These are phyloP conservation scores for Stictocephala bisonia DNA, from an alignment of 2,888 invertebrate species.

Conservation along the genomic window DNA sequence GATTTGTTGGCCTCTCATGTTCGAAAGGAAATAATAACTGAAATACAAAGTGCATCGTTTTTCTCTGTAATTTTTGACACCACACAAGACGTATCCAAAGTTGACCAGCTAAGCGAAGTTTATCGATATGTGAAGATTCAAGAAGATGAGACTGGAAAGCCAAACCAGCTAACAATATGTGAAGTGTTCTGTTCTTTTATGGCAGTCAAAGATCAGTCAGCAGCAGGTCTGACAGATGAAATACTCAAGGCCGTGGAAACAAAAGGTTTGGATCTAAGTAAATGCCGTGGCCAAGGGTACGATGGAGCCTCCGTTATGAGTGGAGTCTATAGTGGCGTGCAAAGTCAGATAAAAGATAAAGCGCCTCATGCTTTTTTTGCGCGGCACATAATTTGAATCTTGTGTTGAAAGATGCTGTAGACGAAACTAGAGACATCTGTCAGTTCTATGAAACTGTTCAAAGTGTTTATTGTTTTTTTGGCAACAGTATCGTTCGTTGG, in stretches of 20 bases:
- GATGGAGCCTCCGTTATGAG: conserved; percentile 54
- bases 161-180: not conserved
- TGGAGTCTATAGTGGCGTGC: conserved; percentile 1
- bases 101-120: conserved; percentile 3
- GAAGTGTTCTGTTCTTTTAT: conserved; percentile 3
- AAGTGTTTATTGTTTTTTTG: no score
- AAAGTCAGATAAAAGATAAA: conserved; percentile 21
- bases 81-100: conserved; percentile 46
- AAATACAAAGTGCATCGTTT: not conserved
- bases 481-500: no score
- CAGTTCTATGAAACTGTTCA: not conserved
- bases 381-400: conserved; percentile 48
- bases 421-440: not conserved
- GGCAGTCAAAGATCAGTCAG: conserved; percentile 1
- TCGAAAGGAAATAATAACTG: conserved; percentile 9
- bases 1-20: conserved; percentile 35
- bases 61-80: not conserved
- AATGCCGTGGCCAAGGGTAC: conserved; percentile 51
- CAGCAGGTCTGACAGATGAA: not conserved
- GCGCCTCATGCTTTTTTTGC: conserved; percentile 47
- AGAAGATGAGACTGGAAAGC: not conserved
- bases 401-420: conserved; percentile 18
- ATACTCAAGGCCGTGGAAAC: not conserved
- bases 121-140: not conserved
- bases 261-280: not conserved